These are phyloP conservation scores for Bradypodion ventrale DNA, from an alignment of 2,797 vertebrate genomes.

Conservation along the genomic window DNA sequence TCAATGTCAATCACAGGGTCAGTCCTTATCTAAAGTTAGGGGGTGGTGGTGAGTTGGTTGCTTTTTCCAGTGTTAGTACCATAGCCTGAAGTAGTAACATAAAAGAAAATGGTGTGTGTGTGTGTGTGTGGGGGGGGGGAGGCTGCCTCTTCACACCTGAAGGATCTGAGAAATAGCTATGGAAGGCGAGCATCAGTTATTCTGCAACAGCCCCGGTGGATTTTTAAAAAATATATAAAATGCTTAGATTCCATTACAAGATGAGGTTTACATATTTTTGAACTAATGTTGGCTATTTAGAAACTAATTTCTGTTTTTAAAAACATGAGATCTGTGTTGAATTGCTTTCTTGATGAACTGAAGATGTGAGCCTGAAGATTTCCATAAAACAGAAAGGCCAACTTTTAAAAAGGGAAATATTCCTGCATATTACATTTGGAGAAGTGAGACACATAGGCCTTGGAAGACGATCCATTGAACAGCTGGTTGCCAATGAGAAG, in stretches of 20 bases:
- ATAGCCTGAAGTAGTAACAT: not conserved
- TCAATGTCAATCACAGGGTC: not conserved
- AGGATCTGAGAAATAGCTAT: not conserved
- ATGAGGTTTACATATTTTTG: not conserved
- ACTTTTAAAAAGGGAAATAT: not conserved
- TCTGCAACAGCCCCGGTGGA: not conserved
- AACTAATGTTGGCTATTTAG: not conserved
- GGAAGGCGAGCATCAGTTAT: not conserved
- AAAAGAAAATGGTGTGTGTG: not conserved
- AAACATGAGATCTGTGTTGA: not conserved
- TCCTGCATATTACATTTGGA: not conserved
- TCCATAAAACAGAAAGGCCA: not conserved
- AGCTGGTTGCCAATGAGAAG: not conserved
- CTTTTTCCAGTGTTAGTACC: not conserved
- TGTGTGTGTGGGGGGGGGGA: too few species aligned
- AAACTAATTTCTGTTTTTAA: conserved; percentile 10
- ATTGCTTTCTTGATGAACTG: not conserved
- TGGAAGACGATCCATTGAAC: not conserved
- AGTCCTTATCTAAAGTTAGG: not conserved
- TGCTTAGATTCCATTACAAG: not conserved
- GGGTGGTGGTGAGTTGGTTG: not conserved
- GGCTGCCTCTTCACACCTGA: not conserved
- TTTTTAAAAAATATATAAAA: not conserved
- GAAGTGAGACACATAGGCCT: not conserved
- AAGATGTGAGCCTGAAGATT: not conserved